Evolutionary conservation across 35 echinoderm and acorn worm genomes (phyloP).

Genomic region (Anneissia japonica): DNA sequence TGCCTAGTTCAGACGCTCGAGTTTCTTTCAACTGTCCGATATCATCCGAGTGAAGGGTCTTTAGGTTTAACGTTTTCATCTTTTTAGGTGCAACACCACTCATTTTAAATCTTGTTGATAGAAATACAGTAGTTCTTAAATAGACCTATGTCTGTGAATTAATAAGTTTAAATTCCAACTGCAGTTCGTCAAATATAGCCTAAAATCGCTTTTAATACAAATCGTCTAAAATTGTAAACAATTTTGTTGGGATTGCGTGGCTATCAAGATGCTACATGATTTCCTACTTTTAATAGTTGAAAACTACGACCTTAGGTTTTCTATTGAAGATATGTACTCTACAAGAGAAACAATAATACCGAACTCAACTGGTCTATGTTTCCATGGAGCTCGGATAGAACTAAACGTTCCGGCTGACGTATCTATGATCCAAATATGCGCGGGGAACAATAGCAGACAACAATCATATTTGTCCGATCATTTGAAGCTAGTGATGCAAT

Average conservation of each 20-base stretch:
- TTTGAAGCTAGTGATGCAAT: neutral
- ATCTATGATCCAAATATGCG: neutral
- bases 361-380: neutral
- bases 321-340: too few relatives aligned
- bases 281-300: too few relatives aligned
- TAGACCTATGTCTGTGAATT: too few relatives aligned
- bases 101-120: neutral
- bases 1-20: constrained; percentile 43
- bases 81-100: neutral
- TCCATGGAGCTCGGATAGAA: neutral
- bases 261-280: too few relatives aligned
- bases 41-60: constrained; percentile 37
- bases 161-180: too few relatives aligned
- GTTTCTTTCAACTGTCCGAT: constrained; percentile 34
- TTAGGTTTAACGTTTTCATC: neutral
- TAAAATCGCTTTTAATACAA: too few relatives aligned
- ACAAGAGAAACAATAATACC: too few relatives aligned
- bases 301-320: too few relatives aligned
- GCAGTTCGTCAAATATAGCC: too few relatives aligned
- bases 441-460: neutral
- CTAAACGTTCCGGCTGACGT: neutral
- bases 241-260: too few relatives aligned
- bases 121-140: too few relatives aligned
- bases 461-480: neutral
- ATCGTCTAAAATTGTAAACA: too few relatives aligned